A percentile compares a stretch with the other conserved stretches of the same genome.
Conservation (phyloP, 2,797 vertebrate genomes). For the Sciurus vulgaris region DNA sequence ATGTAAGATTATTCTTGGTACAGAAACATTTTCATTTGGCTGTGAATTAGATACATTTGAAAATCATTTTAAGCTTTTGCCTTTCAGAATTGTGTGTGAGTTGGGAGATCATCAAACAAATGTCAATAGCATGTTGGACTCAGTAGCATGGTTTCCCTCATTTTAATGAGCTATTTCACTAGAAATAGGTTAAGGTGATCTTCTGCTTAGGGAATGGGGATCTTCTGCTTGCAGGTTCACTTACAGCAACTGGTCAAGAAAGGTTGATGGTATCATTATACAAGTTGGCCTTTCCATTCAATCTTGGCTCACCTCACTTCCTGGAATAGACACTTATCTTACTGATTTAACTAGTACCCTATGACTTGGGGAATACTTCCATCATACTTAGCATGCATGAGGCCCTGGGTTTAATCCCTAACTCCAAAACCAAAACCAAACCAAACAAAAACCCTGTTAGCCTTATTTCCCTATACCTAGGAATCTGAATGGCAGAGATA, state of each 20-base stretch:
- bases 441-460: background rate
- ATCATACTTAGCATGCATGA: background rate
- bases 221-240: background rate
- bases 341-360: background rate
- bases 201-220: background rate
- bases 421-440: background rate
- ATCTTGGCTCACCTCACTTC: background rate
- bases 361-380: background rate
- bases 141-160: background rate
- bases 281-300: background rate
- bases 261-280: background rate
- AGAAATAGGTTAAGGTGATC: background rate
- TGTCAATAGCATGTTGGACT: background rate
- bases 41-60: slow-evolving; percentile 70
- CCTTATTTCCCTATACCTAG: background rate
- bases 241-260: background rate
- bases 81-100: slow-evolving; percentile 20
- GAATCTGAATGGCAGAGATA: background rate
- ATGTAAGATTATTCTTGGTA: slow-evolving; percentile 75
- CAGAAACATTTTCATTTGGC: slow-evolving; percentile 74
- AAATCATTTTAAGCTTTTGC: slow-evolving; percentile 62
- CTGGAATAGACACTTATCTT: background rate
- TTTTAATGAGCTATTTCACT: background rate
- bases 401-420: background rate
- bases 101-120: slow-evolving; percentile 43